Base-by-base conservation (phyloP, 2,888 invertebrate species). In the Nemurella pictetii region DNA sequence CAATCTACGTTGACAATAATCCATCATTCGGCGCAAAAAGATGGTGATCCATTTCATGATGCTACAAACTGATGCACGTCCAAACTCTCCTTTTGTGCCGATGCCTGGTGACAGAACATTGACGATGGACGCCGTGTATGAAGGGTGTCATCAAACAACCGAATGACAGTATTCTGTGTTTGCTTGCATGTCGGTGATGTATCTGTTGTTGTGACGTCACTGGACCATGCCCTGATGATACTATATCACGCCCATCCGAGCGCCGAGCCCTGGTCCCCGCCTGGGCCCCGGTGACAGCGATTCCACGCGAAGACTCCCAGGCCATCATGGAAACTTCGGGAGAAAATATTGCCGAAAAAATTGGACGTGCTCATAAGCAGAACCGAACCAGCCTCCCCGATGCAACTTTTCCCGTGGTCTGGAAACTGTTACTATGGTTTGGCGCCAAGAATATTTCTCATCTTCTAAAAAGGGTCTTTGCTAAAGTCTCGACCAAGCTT, bases 381-480 rank as follows among this genome's bases (percentile, higher is more conserved):
- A 82, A 82, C 82, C 82, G 55, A 55, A 72, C 72, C 36, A 80
- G 20, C 55, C 78, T 30, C 78, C n/a, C 28, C 28, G 72, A 12
- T 82, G 55, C 55, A 82, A 82, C 29, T 82, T 82, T n/a, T 82
- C 27, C 72, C 82, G 72, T 15, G 55, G 82, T 82, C 82, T 82
- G 82, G 82, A 36, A 72, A 72, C 72, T n/a, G 82, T 28, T 15
- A 12, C 55, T 4, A 25, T 20, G 27, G 82, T 72, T 82, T 82
- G 82, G 82, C 82, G 82, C 82, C 82, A 82, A 55, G 82, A 82
- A 72, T 82, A 82, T 82, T 82, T 82, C 55, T 55, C 82, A 82
- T 82, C 55, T 9, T 72, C 82, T 82, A 82, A 82, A 55, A 82
- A 82, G 82, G 82, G 55, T 82, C 55, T 82, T 72, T 72, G 7